A percentile compares a stretch with the other conserved stretches of the same genome.
Conservation (phyloP, 2,888 invertebrate genomes). For the Tachystola acroxantha region DNA sequence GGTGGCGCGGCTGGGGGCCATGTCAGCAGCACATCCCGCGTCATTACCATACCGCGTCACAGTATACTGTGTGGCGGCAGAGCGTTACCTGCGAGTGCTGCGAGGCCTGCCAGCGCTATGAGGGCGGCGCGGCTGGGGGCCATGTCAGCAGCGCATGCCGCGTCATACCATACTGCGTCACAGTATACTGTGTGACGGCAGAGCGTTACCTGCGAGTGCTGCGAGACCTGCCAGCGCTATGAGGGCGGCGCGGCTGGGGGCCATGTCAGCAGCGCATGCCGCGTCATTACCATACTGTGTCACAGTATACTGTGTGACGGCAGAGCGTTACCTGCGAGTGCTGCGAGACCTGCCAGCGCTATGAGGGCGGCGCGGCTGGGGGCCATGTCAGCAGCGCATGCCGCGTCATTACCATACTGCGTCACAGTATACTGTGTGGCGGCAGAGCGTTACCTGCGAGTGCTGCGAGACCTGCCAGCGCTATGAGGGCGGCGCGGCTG, state of each 20-base stretch:
- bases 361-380: constrained; percentile 72
- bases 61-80: too few relatives aligned
- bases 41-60: constrained; percentile 28
- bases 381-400: constrained; percentile 76
- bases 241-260: constrained; percentile 72
- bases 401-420: constrained; percentile 64
- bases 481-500: constrained; percentile 72
- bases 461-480: constrained; percentile 71
- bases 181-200: too few relatives aligned
- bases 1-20: constrained; percentile 74
- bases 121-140: constrained; percentile 73
- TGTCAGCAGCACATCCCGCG: constrained; percentile 72
- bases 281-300: constrained; percentile 55
- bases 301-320: too few relatives aligned
- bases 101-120: constrained; percentile 68
- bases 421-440: too few relatives aligned
- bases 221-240: constrained; percentile 21
- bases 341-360: constrained; percentile 70
- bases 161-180: constrained; percentile 57
- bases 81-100: constrained; percentile 63
- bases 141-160: constrained; percentile 74
- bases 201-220: too few relatives aligned
- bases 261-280: constrained; percentile 74
- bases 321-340: constrained; percentile 64
- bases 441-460: constrained; percentile 48